Conservation (phyloP, 1,140 invertebrate genomes). For the Anastatus disparis region DNA sequence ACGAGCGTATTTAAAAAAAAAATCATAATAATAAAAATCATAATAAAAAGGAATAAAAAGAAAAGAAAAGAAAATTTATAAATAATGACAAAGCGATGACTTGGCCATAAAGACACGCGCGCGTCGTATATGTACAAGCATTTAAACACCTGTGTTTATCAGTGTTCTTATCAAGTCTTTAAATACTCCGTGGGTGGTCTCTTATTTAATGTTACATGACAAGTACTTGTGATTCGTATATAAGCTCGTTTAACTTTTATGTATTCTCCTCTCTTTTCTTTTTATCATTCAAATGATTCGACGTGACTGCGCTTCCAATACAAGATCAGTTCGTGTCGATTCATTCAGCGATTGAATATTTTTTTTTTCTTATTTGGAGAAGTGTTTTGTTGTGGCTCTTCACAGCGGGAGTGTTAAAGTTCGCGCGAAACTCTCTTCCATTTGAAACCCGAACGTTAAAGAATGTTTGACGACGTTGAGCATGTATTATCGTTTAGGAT, state of each 20-base stretch:
- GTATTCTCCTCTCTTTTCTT: conserved; percentile 11
- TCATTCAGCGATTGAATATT: conserved; percentile 15
- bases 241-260: background rate
- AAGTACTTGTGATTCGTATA: conserved; percentile 42
- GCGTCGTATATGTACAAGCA: no score
- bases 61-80: conserved; percentile 40
- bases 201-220: no score
- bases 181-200: conserved; percentile 58
- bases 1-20: no score
- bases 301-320: conserved; percentile 46
- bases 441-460: no score
- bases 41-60: no score
- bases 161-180: conserved; percentile 57
- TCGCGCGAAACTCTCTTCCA: no score
- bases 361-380: background rate
- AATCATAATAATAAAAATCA: no score
- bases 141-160: conserved; percentile 62
- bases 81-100: conserved; percentile 65
- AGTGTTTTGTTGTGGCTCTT: background rate
- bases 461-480: no score
- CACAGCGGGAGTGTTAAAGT: conserved; percentile 33
- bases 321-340: conserved; percentile 24
- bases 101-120: conserved; percentile 41
- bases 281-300: conserved; percentile 47
- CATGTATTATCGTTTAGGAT: background rate